A percentile compares a stretch with the other conserved stretches of the same genome.
These are phyloP conservation scores for Drosophila quadrilineata DNA, from an alignment of 1,140 invertebrate genomes.

Conservation along the genomic window DNA sequence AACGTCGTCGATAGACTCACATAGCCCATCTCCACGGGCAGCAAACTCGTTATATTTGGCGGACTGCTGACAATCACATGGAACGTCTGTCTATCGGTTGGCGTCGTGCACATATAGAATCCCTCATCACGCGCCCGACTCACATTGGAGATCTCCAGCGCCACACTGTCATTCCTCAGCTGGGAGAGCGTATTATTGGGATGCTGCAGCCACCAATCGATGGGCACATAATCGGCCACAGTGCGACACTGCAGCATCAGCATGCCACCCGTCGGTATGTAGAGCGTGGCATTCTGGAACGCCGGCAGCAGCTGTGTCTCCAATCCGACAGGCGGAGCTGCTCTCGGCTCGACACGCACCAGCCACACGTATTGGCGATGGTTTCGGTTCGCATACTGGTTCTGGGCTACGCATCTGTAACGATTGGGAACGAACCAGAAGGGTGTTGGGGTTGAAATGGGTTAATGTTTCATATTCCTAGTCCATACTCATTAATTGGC, in stretches of 20 bases:
- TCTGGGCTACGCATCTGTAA: slow-evolving; percentile 75
- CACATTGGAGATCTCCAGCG: slow-evolving; percentile 49
- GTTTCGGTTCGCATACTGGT: slow-evolving; percentile 51
- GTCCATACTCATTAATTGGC: no score
- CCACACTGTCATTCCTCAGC: slow-evolving; percentile 67
- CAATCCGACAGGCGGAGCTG: not conserved
- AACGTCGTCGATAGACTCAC: slow-evolving; percentile 61
- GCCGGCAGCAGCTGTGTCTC: slow-evolving; percentile 56
- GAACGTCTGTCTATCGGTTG: slow-evolving; percentile 61
- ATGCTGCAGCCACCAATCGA: slow-evolving; percentile 66
- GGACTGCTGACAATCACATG: slow-evolving; percentile 69
- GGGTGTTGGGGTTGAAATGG: no score
- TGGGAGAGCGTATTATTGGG: slow-evolving; percentile 34
- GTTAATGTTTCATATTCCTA: no score
- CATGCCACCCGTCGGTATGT: slow-evolving; percentile 52
- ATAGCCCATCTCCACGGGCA: slow-evolving; percentile 59
- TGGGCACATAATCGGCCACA: slow-evolving; percentile 53
- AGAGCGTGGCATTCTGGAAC: slow-evolving; percentile 68
- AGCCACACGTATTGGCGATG: slow-evolving; percentile 69
- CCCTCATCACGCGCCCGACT: slow-evolving; percentile 54
- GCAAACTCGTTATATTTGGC: slow-evolving; percentile 47
- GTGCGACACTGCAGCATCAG: slow-evolving; percentile 59
- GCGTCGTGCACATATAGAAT: slow-evolving; percentile 62
- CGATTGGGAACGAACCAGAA: no score
- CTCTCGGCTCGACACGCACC: slow-evolving; percentile 49